Conservation (phyloP, 2,888 invertebrate genomes). For the Panzeria rudis region DNA sequence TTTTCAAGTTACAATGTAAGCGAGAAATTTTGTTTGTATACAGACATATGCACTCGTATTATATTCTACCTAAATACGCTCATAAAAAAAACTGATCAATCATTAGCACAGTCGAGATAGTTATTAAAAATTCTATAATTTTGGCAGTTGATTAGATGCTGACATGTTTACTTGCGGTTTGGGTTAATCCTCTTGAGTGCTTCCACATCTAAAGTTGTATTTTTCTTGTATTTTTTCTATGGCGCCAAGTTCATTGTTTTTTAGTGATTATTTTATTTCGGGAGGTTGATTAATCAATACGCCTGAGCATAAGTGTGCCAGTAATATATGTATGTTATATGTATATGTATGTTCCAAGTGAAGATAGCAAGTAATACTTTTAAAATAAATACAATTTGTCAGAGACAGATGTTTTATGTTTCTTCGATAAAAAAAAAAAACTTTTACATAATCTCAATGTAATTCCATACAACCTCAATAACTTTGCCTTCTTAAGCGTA, state of each 20-base stretch:
- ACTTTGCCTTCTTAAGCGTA: neutral
- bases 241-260: slow-evolving; percentile 23
- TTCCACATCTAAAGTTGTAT: neutral
- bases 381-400: neutral
- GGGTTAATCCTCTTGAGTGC: slow-evolving; percentile 26
- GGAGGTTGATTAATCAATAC: slow-evolving; percentile 6
- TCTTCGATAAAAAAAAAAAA: neutral
- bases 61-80: slow-evolving; percentile 2
- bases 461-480: neutral
- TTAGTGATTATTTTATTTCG: neutral
- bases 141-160: slow-evolving; percentile 25
- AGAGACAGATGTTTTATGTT: neutral
- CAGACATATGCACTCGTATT: neutral
- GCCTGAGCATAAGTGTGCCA: slow-evolving; percentile 13
- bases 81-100: slow-evolving; percentile 33
- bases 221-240: neutral
- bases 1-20: slow-evolving; percentile 24
- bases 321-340: neutral
- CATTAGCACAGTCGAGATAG: neutral
- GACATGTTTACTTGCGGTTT: slow-evolving; percentile 8
- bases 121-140: slow-evolving; percentile 7
- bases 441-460: slow-evolving; percentile 1
- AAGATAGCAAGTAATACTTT: neutral
- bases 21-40: slow-evolving; percentile 6
- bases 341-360: neutral